Evolutionary conservation across 2,797 vertebrate genomes (phyloP).

Genomic region (Diplodus sargus): DNA sequence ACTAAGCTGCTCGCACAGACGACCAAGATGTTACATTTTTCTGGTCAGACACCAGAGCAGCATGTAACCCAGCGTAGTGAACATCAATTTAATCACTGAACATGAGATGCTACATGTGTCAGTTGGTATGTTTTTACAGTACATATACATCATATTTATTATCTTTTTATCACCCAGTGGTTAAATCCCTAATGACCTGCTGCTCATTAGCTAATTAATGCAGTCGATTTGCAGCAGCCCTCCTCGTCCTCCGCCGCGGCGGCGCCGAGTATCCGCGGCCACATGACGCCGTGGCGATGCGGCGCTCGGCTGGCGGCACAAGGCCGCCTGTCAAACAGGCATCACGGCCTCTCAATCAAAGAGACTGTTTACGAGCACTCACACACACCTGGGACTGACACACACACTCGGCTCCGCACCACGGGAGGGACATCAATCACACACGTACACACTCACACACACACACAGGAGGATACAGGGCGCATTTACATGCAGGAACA

Average conservation of each 20-base stretch:
- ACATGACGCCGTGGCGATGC: slow-evolving; percentile 57
- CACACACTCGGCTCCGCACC: slow-evolving; percentile 56
- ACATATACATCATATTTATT: slow-evolving; percentile 9
- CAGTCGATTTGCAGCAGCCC: slow-evolving; percentile 17
- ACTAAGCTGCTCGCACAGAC: no score
- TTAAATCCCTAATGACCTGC: slow-evolving; percentile 21
- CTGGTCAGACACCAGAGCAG: neutral
- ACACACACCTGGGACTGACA: slow-evolving; percentile 74
- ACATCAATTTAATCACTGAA: slow-evolving; percentile 1
- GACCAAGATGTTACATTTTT: no score
- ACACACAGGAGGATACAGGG: neutral
- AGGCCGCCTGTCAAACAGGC: slow-evolving; percentile 73
- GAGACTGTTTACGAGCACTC: slow-evolving; percentile 63
- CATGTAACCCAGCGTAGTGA: neutral
- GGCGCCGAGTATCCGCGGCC: slow-evolving; percentile 26
- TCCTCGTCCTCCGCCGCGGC: slow-evolving; percentile 13
- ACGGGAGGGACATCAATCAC: slow-evolving; percentile 59
- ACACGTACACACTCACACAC: slow-evolving; percentile 23
- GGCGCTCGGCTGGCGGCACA: slow-evolving; percentile 63
- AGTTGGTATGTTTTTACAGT: slow-evolving; percentile 1
- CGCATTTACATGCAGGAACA: slow-evolving; percentile 10
- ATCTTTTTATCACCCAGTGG: neutral
- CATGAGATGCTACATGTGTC: slow-evolving; percentile 1
- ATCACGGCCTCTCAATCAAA: slow-evolving; percentile 75
- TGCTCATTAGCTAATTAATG: slow-evolving; percentile 52